Base-by-base conservation (phyloP, 2,797 vertebrate genomes). In the Podarcis lilfordi region DNA sequence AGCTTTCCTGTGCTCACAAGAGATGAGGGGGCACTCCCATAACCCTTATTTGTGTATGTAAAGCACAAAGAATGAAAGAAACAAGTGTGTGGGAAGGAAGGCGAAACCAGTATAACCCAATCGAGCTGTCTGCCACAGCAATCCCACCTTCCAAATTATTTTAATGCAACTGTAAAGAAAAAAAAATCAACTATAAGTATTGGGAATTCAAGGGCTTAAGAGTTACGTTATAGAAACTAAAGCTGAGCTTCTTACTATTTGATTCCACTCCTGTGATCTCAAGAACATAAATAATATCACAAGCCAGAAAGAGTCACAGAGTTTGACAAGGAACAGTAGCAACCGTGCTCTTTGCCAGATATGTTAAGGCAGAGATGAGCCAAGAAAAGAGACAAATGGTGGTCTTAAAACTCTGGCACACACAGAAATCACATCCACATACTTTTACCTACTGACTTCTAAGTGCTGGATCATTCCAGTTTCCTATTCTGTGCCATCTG, bases 41-140 rank as follows among this genome's bases (percentile, higher is more conserved):
- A 87, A 72, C 64, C 1, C 64, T 89, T 78, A 82, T 32, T 50
- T 88, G 68, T 79, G 21, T 50, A 69, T 64, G 15, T 50, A 23
- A 86, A 15, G 80, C 32, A 45, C 75, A 35, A 0, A 84, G 45
- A 83, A 74, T 29, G 59, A 66, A 72, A 27, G 35, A 86, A 66
- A 66, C 23, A 32, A 64, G 2, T 13, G 75, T 83, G 45, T 89
- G 86, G 77, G 89, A 85, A 81, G 8, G 21, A 84, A 87, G 37
- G 2, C 86, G 80, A 1, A 86, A 23, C 4, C 78, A 45, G 0
- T 0, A 32, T 55, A 25, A 81, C 50, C 23, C 0, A 40, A 59
- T 84, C 6, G 35, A 81, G 40, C 68, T 61, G 69, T 32, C 59
- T 50, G 69, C 37, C 66, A 76, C 9, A 79, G n/a, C 32, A 72